Percentiles rank a stretch among this genome's conserved stretches.
Conservation (phyloP, 1,140 invertebrate genomes). For the Ephestia elutella region DNA sequence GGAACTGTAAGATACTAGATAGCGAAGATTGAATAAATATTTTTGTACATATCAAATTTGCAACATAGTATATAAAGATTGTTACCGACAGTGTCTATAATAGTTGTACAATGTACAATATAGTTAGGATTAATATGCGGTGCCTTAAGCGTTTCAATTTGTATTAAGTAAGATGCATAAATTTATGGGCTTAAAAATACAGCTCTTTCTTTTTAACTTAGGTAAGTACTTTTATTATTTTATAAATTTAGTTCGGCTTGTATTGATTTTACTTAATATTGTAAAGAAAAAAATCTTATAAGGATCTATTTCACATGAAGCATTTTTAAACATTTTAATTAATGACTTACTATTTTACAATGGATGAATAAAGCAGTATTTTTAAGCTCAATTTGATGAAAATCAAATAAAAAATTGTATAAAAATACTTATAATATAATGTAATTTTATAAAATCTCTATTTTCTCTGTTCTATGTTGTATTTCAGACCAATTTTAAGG, state of each 20-base stretch:
- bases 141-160: constrained; percentile 73
- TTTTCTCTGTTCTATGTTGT: constrained; percentile 36
- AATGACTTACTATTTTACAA: too few species aligned
- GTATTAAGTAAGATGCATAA: constrained; percentile 54
- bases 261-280: too few species aligned
- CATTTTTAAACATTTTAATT: too few species aligned
- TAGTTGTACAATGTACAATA: constrained; percentile 46
- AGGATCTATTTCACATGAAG: too few species aligned
- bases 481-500: constrained; percentile 41
- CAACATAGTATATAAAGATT: constrained; percentile 49
- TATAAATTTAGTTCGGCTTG: too few species aligned
- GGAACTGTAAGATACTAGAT: constrained; percentile 31
- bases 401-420: constrained; percentile 46
- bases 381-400: constrained; percentile 13
- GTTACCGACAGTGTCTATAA: constrained; percentile 64
- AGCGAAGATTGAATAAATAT: constrained; percentile 59
- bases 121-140: constrained; percentile 69
- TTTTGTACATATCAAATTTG: constrained; percentile 73
- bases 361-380: background rate
- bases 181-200: constrained; percentile 12
- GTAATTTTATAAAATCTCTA: constrained; percentile 59
- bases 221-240: too few species aligned
- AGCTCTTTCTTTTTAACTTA: constrained; percentile 20
- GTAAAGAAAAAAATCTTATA: too few species aligned
- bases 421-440: constrained; percentile 34